These are phyloP conservation scores for Metalampra italica DNA, from an alignment of 2,888 invertebrate species.

Conservation along the genomic window DNA sequence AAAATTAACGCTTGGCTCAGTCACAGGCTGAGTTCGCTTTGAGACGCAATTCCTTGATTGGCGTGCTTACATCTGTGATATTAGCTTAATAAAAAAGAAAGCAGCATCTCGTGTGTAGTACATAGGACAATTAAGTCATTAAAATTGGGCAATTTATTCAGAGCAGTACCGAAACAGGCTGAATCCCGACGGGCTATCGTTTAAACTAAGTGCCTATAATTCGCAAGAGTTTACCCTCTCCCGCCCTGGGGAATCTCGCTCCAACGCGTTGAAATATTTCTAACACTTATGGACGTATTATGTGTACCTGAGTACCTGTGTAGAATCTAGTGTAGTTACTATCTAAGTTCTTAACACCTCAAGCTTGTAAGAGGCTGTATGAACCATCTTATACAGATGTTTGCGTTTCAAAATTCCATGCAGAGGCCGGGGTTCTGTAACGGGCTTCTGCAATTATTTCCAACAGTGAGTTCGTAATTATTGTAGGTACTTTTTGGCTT, in stretches of 20 bases:
- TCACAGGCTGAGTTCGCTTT: constrained; percentile 26
- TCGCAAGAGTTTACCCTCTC: constrained; percentile 66
- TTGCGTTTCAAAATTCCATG: too few species aligned
- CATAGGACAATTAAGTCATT: constrained; percentile 13
- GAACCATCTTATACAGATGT: too few species aligned
- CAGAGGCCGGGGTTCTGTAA: too few species aligned
- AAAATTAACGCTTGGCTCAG: constrained; percentile 64
- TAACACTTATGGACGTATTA: constrained; percentile 26
- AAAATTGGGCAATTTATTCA: constrained; percentile 29
- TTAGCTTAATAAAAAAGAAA: not conserved
- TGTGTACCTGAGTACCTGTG: not conserved
- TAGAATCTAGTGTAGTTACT: not conserved
- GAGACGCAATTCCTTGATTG: constrained; percentile 60
- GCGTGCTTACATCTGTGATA: constrained; percentile 42
- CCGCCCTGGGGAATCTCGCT: constrained; percentile 56
- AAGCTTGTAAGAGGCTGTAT: not conserved
- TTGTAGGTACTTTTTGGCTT: too few species aligned
- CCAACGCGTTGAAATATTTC: constrained; percentile 56
- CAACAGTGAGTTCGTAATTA: too few species aligned
- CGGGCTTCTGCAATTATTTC: too few species aligned
- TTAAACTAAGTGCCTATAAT: constrained; percentile 74
- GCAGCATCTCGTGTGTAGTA: not conserved
- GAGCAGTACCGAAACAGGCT: constrained; percentile 49
- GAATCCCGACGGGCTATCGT: constrained; percentile 60
- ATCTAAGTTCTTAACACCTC: not conserved